These are phyloP conservation scores for Oasisia sp. DNA, from an alignment of 2,888 invertebrate species.

Conservation along the genomic window DNA sequence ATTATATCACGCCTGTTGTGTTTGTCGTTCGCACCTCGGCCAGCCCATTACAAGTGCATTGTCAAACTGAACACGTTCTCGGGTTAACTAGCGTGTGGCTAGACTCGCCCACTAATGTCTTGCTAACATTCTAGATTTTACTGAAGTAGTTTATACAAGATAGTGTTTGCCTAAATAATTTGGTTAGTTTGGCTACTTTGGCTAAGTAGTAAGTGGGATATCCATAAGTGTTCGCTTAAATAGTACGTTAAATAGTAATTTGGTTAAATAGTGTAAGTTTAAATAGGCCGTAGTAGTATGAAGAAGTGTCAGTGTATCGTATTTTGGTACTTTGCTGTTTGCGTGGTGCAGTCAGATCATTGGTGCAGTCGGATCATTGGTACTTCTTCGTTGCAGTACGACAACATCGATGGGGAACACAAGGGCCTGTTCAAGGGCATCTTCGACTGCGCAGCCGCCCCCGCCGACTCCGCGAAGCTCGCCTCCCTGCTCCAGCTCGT, in stretches of 20 bases:
- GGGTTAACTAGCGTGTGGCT: background rate
- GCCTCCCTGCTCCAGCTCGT: conserved; percentile 25
- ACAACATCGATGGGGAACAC: conserved; percentile 35
- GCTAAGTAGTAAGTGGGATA: too few relatives aligned
- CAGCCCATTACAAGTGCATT: background rate
- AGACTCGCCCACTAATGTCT: background rate
- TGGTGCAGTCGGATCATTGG: background rate
- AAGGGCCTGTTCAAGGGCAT: conserved; percentile 37
- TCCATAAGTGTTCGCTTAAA: too few relatives aligned
- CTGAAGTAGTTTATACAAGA: too few relatives aligned
- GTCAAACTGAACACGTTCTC: background rate
- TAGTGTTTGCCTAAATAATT: too few relatives aligned
- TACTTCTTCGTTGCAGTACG: conserved; percentile 30
- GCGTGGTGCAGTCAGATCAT: background rate
- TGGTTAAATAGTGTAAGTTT: too few relatives aligned
- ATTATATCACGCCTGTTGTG: background rate
- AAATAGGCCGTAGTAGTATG: too few relatives aligned
- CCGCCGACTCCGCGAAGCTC: conserved; percentile 25
- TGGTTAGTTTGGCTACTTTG: too few relatives aligned
- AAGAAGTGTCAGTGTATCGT: too few relatives aligned
- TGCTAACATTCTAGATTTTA: background rate
- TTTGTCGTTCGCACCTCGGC: background rate
- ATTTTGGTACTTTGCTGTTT: too few relatives aligned
- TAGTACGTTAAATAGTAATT: too few relatives aligned
- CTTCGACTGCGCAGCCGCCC: conserved; percentile 29